Conservation (phyloP, 2,113 vertebrate genomes). For the Megaceryle maxima region DNA sequence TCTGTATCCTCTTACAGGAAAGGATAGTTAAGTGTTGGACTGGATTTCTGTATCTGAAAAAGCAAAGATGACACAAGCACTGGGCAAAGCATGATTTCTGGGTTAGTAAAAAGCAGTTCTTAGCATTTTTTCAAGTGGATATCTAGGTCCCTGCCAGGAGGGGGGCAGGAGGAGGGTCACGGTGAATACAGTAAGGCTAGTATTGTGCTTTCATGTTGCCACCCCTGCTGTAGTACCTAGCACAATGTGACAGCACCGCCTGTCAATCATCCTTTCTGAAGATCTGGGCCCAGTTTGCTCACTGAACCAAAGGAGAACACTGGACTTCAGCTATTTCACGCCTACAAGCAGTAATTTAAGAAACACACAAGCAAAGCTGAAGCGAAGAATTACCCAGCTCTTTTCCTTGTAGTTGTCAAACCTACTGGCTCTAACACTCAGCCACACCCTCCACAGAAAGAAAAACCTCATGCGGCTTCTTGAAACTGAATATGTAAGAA, state of each 20-base stretch:
- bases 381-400: background rate
- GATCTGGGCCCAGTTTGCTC: background rate
- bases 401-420: slow-evolving; percentile 30
- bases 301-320: background rate
- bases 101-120: background rate
- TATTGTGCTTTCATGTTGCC: background rate
- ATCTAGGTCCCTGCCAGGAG: background rate
- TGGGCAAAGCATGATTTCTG: background rate
- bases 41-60: slow-evolving; percentile 33
- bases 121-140: background rate
- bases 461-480: slow-evolving; percentile 14
- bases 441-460: background rate
- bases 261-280: background rate
- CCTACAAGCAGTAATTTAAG: slow-evolving; percentile 21
- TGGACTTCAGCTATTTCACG: background rate
- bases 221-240: background rate
- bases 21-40: background rate
- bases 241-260: background rate
- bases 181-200: background rate
- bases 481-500: background rate
- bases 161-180: background rate
- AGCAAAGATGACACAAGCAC: background rate
- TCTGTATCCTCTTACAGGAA: background rate
- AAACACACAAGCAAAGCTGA: background rate
- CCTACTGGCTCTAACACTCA: background rate